Evolutionary conservation across 2,113 vertebrate genomes (phyloP), one percentile per base, ranked within the genome.

Genomic region (Ophiodon elongatus): DNA sequence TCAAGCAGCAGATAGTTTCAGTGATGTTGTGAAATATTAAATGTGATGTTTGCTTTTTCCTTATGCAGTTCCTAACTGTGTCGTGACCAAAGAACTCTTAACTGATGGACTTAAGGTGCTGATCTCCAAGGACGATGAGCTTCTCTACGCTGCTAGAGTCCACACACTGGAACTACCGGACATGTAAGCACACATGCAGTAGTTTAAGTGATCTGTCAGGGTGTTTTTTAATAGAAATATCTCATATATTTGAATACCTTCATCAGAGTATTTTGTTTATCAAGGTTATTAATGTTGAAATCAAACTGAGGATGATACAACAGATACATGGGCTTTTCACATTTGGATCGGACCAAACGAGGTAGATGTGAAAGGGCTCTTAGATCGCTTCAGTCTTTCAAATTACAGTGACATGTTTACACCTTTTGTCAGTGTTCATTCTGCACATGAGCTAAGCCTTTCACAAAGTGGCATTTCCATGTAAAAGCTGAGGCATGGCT

Each of bases 41-140:
- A 57, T 79, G 64, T 37, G 35, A 73, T 43, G 15, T 83, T 78
- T 80, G 0, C 57, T 14, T 84, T 27, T 70, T 87, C 56, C 9
- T 41, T 29, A 5, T 68, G 33, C 70, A 96, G 96, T 87, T 76
- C 95, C 94, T 0, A 96, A 95, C 27, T 99, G 97, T 27, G 87
- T 96, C 78, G 95, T 99, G 87, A 96, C 95, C 85, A 98, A 97
- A 93, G 97, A 97, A 27, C 95, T 97, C 27, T 94, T 99, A 73
- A 95, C 95, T 73, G 98, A 98, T 1, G 98, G 97, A 25, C 94
- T 98, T 25, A 98, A 96, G 21, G 96, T 99, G 81, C 95, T 99
- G 68, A 97, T 99, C 79, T 97, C 96, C 77, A 98, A 98, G 91
- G 97, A 99, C 74, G 98, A 99, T 82, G 97, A 98, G 72, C 95